A percentile compares a stretch with the other conserved stretches of the same genome.
phyloP scores from a whole-genome alignment of 2,888 invertebrate genomes.

The Epinotia ramella region DNA sequence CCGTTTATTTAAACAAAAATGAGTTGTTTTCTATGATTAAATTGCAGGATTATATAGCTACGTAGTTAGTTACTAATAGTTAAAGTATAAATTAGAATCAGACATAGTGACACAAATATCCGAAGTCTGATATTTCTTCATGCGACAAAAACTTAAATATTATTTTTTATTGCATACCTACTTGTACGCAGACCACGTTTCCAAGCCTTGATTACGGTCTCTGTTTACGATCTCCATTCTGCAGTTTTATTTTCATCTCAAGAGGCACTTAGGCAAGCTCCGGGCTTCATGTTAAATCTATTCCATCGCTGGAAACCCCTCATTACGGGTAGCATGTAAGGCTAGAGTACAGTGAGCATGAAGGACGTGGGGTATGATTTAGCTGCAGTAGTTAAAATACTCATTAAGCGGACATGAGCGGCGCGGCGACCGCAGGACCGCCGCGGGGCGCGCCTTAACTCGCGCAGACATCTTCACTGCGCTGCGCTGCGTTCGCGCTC shows the following conservation, averaged over 20 bases:
- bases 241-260: slow-evolving; percentile 40
- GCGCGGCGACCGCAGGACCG: slow-evolving; percentile 59
- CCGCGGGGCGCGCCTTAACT: slow-evolving; percentile 68
- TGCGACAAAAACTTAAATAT: slow-evolving; percentile 20
- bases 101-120: too few species aligned
- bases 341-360: slow-evolving; percentile 49
- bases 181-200: slow-evolving; percentile 14
- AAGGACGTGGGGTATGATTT: slow-evolving; percentile 70
- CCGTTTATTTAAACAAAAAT: too few species aligned
- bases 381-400: slow-evolving; percentile 78
- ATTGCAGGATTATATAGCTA: too few species aligned
- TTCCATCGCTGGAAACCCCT: slow-evolving; percentile 42
- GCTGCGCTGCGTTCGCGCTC: slow-evolving; percentile 40
- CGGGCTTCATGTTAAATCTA: slow-evolving; percentile 44
- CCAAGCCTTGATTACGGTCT: slow-evolving; percentile 36
- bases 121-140: neutral
- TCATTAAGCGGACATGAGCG: slow-evolving; percentile 73
- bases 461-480: slow-evolving; percentile 69
- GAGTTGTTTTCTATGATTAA: too few species aligned
- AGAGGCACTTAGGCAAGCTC: slow-evolving; percentile 38
- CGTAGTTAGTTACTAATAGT: too few species aligned
- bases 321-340: slow-evolving; percentile 44
- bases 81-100: too few species aligned
- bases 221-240: slow-evolving; percentile 37
- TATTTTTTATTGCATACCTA: slow-evolving; percentile 20